Evolutionary conservation across 2,113 vertebrate genomes (phyloP).

Genomic region (Dipodomys stephensi): DNA sequence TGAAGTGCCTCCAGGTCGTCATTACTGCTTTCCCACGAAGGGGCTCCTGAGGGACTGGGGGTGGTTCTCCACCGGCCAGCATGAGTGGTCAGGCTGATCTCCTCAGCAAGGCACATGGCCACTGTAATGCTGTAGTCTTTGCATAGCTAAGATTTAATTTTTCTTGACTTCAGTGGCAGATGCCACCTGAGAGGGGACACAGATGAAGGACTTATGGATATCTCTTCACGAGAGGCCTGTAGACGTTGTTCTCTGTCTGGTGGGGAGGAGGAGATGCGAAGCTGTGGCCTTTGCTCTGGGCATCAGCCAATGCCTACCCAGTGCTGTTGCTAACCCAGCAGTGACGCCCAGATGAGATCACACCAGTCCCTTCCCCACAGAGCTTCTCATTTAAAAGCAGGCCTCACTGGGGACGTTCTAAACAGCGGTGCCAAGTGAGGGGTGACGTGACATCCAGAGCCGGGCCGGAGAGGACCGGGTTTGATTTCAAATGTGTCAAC

Average conservation of each 20-base stretch:
- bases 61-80: not conserved
- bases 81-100: not conserved
- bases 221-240: not conserved
- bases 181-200: not conserved
- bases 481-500: not conserved
- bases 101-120: no score
- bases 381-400: not conserved
- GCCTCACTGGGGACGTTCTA: not conserved
- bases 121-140: not conserved
- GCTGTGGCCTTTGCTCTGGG: not conserved
- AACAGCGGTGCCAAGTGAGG: not conserved
- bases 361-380: fast-evolving
- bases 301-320: no score
- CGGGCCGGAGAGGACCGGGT: no score
- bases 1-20: no score
- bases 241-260: no score
- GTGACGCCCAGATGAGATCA: no score
- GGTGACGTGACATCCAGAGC: fast-evolving
- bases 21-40: not conserved
- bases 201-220: not conserved
- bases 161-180: not conserved
- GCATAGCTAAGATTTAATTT: not conserved
- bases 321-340: no score
- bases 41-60: no score
- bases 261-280: no score